A percentile compares a stretch with the other conserved stretches of the same genome.
Evolutionary conservation across 2,888 invertebrate species (phyloP).

Genomic region (Colletes collaris): DNA sequence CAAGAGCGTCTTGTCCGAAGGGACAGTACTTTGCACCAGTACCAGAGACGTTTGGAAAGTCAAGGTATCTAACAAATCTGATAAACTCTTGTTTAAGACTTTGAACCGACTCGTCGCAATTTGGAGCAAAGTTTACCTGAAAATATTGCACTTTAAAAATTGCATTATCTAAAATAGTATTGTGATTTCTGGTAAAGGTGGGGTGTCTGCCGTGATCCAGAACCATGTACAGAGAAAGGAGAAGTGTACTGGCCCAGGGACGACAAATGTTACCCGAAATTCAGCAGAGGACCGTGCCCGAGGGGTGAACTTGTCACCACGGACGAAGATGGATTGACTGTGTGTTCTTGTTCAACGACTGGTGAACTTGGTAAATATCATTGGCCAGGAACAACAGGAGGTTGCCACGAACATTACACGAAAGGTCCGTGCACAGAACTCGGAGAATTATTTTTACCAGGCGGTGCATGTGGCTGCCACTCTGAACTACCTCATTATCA

Average conservation of each 20-base stretch:
- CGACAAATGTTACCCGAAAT: conserved; percentile 89
- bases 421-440: conserved; percentile 90
- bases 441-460: conserved; percentile 91
- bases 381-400: conserved; percentile 86
- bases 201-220: conserved; percentile 89
- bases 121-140: neutral
- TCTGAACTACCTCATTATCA: conserved; percentile 90
- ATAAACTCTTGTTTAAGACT: neutral
- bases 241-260: conserved; percentile 91
- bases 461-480: conserved; percentile 89
- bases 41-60: conserved; percentile 77
- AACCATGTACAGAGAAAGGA: conserved; percentile 86
- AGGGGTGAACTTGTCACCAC: conserved; percentile 88
- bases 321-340: conserved; percentile 86
- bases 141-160: neutral
- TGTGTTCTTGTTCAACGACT: conserved; percentile 86
- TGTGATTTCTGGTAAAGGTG: conserved; percentile 86
- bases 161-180: neutral
- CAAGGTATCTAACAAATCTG: conserved; percentile 61
- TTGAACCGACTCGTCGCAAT: no score
- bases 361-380: conserved; percentile 85
- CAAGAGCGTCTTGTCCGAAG: conserved; percentile 88
- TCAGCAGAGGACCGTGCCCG: conserved; percentile 90
- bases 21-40: conserved; percentile 91
- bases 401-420: conserved; percentile 90